Evolutionary conservation across 1,140 invertebrate genomes (phyloP).

Genomic region (Oreohelix idahoensis): DNA sequence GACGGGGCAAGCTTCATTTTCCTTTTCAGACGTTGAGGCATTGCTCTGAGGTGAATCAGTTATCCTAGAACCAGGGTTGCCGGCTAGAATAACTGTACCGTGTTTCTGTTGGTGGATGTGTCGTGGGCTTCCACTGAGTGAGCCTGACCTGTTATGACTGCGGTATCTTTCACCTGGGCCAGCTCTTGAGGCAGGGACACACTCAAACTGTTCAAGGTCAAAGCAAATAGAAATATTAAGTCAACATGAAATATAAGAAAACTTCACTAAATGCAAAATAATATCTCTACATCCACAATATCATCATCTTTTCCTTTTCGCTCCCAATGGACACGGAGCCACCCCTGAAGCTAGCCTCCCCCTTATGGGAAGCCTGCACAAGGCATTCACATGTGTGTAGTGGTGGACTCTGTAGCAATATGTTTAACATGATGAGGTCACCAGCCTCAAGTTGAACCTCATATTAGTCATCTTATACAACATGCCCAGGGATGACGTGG

Average conservation of each 20-base stretch:
- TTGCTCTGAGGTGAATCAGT: constrained; percentile 20
- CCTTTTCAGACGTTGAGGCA: constrained; percentile 20
- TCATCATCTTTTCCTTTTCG: too few species aligned
- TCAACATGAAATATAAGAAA: neutral
- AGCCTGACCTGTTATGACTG: neutral
- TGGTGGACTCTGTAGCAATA: too few species aligned
- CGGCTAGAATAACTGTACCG: neutral
- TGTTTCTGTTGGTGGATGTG: neutral
- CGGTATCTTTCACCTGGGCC: neutral
- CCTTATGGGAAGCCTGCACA: too few species aligned
- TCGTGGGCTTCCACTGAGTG: neutral
- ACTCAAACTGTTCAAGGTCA: constrained; percentile 12
- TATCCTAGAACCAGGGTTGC: neutral
- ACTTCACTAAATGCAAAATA: too few species aligned
- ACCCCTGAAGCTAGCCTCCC: too few species aligned
- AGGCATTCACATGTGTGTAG: too few species aligned
- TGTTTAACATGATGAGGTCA: too few species aligned
- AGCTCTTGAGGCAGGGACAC: neutral
- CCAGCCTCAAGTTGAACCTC: too few species aligned
- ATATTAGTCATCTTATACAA: too few species aligned
- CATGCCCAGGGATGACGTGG: too few species aligned
- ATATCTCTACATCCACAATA: too few species aligned
- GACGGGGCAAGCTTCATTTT: neutral
- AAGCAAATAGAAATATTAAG: neutral
- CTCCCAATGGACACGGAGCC: too few species aligned